Percentiles rank a stretch among this genome's conserved stretches.
Evolutionary conservation across 1,140 invertebrate genomes (phyloP).

Genomic region (Drosophila ironensis): DNA sequence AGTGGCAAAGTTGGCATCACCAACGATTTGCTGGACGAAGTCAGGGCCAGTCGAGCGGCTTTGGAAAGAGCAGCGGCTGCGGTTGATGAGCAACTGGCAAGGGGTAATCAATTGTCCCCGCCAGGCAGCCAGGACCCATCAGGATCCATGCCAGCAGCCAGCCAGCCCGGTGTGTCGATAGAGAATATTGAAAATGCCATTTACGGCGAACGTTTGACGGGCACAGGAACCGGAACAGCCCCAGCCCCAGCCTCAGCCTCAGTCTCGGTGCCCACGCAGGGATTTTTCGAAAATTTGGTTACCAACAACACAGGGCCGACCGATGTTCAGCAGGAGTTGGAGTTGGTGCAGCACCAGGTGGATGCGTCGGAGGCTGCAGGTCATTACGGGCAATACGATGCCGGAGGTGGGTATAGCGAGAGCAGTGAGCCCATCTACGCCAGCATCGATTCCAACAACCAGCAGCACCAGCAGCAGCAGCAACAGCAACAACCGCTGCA

Average conservation of each 20-base stretch:
- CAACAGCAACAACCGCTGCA: slow-evolving; percentile 22
- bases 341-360: slow-evolving; percentile 1
- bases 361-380: slow-evolving; percentile 25
- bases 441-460: slow-evolving; percentile 54
- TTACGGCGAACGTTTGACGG: slow-evolving; percentile 77
- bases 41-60: slow-evolving; percentile 65
- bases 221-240: slow-evolving; percentile 2
- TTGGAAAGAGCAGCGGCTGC: slow-evolving; percentile 69
- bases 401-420: slow-evolving; percentile 57
- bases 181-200: slow-evolving; percentile 82
- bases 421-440: slow-evolving; percentile 59
- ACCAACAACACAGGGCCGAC: slow-evolving; percentile 32
- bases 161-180: slow-evolving; percentile 71
- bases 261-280: slow-evolving; percentile 22
- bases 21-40: slow-evolving; percentile 73
- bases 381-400: slow-evolving; percentile 56
- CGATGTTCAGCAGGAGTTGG: background rate
- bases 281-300: slow-evolving; percentile 65
- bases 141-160: slow-evolving; percentile 12
- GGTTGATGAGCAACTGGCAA: slow-evolving; percentile 72
- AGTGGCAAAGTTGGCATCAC: slow-evolving; percentile 45
- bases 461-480: slow-evolving; percentile 22
- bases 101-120: slow-evolving; percentile 74
- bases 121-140: slow-evolving; percentile 11
- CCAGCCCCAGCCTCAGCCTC: background rate